Base-by-base conservation (phyloP, 2,888 invertebrate genomes). In the Meghimatium bilineatum region DNA sequence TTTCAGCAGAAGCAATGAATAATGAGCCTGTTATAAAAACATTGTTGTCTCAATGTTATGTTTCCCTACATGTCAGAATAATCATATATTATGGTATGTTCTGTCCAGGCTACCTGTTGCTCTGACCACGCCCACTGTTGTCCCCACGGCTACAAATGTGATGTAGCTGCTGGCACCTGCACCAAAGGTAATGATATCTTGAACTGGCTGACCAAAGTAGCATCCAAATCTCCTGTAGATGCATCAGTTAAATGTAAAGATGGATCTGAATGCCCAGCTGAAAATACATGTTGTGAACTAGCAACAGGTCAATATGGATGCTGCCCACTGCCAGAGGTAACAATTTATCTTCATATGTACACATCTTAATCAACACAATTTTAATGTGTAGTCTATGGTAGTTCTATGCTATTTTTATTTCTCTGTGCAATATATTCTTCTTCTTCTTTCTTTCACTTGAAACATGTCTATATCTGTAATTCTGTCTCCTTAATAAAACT, bases 101-200 rank as follows among this genome's bases (percentile, higher is more conserved):
- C 49, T 49, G 8, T 23, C 26, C 84, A 90, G 89, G 93, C 92
- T 36, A 89, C 90, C 5, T 93, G 93, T 76, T 93, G 93, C 86
- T 74, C 84, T 60, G 93, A 93, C 85, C 82, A 87, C 20, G 44
- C 88, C 17, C 92, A 93, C 84, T 93, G 93, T 87, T 93, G 93
- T 87, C 91, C 90, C 8, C 32, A 86, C 56, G 89, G 89, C 36
- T 85, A 88, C 85, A 87, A 86, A 29, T 90, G 92, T 89, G 87
- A 92, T 84, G 87, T 88, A 1, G 80, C 80, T 23, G 75, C 82
- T 52, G 87, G 88, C 14, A 85, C 80, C 29, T 92, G 91, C 87
- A 80, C 81, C 36, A 72, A 79, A 71, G 85, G 83, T 26, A 60
- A 23, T 69, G 36, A 52, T 20, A 74, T 84, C 20, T 26, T 72